Conservation (phyloP, 2,113 vertebrate genomes). For the Micronycteris hirsuta region DNA sequence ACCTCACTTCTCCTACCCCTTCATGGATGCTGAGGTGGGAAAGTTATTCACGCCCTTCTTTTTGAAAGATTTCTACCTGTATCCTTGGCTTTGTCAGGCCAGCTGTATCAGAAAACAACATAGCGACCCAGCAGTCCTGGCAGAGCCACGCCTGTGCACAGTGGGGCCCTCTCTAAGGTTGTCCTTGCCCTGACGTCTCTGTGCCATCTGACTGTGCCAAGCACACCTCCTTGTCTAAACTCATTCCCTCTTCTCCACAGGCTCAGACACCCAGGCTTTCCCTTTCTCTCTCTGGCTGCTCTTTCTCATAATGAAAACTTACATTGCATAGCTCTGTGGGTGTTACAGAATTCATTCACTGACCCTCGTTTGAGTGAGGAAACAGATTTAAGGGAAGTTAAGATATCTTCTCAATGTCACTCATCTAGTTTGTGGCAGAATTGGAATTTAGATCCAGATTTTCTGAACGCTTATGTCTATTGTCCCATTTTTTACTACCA, state of each 20-base stretch:
- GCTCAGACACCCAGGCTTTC: not conserved
- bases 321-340: not conserved
- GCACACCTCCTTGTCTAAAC: not conserved
- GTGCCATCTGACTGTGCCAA: fast-evolving
- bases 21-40: not conserved
- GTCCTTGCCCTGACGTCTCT: not conserved
- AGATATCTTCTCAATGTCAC: not conserved
- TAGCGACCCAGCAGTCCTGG: not conserved
- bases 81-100: not conserved
- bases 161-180: not conserved
- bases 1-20: not conserved
- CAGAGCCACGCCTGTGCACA: not conserved
- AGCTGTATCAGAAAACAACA: not conserved
- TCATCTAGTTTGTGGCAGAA: not conserved
- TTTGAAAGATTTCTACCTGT: not conserved
- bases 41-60: not conserved
- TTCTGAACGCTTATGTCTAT: not conserved
- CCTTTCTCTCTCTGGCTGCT: not conserved
- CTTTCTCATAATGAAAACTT: not conserved
- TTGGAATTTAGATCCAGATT: not conserved
- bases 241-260: not conserved
- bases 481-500: not conserved
- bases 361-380: not conserved
- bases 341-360: not conserved
- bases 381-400: not conserved